Evolutionary conservation across 2,888 invertebrate species (phyloP), one percentile per base, ranked within the genome.

Genomic region (Trichopria drosophilae): DNA sequence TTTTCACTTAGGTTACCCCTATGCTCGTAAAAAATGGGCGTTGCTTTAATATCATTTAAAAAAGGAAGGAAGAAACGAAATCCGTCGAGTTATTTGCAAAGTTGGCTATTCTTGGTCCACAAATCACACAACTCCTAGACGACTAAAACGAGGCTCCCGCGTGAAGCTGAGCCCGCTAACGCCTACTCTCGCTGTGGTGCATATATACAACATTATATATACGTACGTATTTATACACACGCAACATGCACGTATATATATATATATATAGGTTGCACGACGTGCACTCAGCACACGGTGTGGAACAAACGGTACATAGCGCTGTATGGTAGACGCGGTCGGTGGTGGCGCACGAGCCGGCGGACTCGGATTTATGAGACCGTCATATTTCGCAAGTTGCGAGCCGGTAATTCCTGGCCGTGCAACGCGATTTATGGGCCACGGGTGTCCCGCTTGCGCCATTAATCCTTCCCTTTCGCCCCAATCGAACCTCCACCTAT

Each of bases 371-470:
- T 80, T 80, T 80, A 80, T 79, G 79, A 79, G 76, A 72, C 77
- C 79, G 79, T 79, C 80, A 80, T 79, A 80, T 79, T 80, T 80
- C 78, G 79, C 78, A 79, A 79, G 77, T 79, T 79, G 79, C 79
- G 76, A 77, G 79, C 78, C 78, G 78, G 79, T 80, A 80, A 80
- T 80, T 80, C 78, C 79, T 79, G 78, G 78, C 76, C 75, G 76
- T 63, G 4, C 15, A 22, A 22, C 40, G 76, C 77, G 80, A 80
- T 80, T 80, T 80, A 80, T 80, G 78, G 76, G 76, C 76, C 71
- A 70, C 71, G 75, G 66, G 75, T 76, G 77, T 79, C 79, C 79
- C 79, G 77, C 76, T 76, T 72, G 78, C 71, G 66, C 77, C 72
- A 75, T 75, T 75, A 75, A 76, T 75, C 74, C 73, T 72, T 72